Evolutionary conservation across 2,888 invertebrate species (phyloP).

Genomic region (Apodemia zela): DNA sequence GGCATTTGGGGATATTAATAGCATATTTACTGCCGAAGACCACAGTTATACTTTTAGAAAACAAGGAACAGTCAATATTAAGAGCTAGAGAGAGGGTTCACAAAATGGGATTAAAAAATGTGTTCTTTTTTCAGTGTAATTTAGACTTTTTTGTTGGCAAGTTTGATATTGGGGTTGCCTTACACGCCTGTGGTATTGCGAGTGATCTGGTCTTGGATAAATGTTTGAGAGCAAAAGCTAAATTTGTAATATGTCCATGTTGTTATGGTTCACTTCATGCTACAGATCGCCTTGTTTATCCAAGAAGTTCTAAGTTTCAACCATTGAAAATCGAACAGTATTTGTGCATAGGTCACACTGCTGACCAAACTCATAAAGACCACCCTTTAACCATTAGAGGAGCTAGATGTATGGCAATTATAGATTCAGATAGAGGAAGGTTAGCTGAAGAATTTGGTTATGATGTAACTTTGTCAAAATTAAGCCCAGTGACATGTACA

Average conservation of each 20-base stretch:
- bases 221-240: conserved; percentile 87
- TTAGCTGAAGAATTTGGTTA: conserved; percentile 89
- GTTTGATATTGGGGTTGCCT: conserved; percentile 92
- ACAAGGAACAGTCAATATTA: conserved; percentile 91
- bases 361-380: conserved; percentile 93
- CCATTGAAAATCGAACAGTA: conserved; percentile 82
- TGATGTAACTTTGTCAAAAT: conserved; percentile 85
- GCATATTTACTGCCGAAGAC: conserved; percentile 90
- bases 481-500: conserved; percentile 91
- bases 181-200: conserved; percentile 97
- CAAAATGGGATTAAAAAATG: conserved; percentile 85
- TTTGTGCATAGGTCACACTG: conserved; percentile 91
- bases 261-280: conserved; percentile 94
- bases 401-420: conserved; percentile 90
- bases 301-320: conserved; percentile 85
- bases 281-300: conserved; percentile 90
- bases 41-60: conserved; percentile 91
- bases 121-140: conserved; percentile 92
- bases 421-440: conserved; percentile 91
- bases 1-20: conserved; percentile 93
- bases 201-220: conserved; percentile 94
- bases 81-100: conserved; percentile 86
- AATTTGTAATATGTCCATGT: conserved; percentile 95
- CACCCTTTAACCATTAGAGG: conserved; percentile 88
- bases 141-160: conserved; percentile 91